These are phyloP conservation scores for Erithacus rubecula DNA, from an alignment of 2,797 vertebrate species.

Conservation along the genomic window DNA sequence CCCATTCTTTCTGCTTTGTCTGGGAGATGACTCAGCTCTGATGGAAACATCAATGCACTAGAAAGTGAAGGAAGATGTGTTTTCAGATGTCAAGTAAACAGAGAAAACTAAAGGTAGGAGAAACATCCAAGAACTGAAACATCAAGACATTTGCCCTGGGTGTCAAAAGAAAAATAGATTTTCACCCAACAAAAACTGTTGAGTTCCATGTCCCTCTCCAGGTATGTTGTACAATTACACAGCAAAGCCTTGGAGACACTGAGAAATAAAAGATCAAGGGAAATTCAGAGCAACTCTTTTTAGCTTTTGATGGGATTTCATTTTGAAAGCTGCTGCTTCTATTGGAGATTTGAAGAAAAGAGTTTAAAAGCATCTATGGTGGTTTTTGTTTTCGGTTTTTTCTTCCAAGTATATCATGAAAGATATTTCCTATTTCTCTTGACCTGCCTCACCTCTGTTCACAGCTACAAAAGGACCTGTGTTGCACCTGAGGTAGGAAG, in stretches of 20 bases:
- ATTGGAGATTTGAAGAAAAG: background rate
- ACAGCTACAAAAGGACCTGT: background rate
- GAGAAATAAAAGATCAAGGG: background rate
- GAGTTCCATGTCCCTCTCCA: background rate
- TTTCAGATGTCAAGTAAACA: background rate
- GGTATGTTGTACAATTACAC: background rate
- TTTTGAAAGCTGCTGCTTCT: constrained; percentile 3
- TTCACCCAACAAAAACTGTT: background rate
- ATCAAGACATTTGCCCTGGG: background rate
- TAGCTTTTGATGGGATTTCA: background rate
- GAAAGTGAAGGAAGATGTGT: background rate
- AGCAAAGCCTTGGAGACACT: background rate
- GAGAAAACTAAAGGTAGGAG: background rate
- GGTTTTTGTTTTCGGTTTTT: background rate
- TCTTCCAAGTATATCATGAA: background rate
- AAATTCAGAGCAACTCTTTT: background rate
- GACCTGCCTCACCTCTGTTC: constrained; percentile 5
- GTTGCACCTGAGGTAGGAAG: background rate
- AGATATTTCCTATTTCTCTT: background rate
- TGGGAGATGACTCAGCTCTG: background rate
- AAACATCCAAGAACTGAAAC: background rate
- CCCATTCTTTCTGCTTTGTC: background rate
- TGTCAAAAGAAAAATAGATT: background rate
- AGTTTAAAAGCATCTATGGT: background rate
- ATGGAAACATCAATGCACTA: background rate